Evolutionary conservation across 1,140 invertebrate species (phyloP).

Genomic region (Matsumurasca onukii): DNA sequence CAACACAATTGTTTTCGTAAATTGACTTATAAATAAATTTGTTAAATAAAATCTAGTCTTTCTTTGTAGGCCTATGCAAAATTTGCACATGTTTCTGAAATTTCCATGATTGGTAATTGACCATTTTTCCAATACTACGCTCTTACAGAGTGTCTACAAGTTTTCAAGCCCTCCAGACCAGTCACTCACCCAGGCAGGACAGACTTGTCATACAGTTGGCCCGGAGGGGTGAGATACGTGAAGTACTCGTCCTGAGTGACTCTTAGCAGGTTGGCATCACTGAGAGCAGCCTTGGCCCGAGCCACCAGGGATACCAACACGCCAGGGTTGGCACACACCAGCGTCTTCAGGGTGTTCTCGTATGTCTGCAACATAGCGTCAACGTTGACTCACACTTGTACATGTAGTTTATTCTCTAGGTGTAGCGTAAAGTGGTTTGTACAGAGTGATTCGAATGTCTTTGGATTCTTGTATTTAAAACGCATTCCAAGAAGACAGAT

Average conservation of each 20-base stretch:
- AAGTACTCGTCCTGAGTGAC: constrained; percentile 87
- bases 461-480: neutral
- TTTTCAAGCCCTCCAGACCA: constrained; percentile 18
- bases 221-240: constrained; percentile 85
- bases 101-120: too few relatives aligned
- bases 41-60: neutral
- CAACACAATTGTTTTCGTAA: neutral
- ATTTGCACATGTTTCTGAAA: too few relatives aligned
- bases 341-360: constrained; percentile 64
- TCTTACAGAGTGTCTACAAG: neutral
- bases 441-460: neutral
- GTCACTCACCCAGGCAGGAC: constrained; percentile 73
- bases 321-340: constrained; percentile 64
- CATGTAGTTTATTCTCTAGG: too few relatives aligned
- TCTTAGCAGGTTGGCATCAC: constrained; percentile 65
- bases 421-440: too few relatives aligned
- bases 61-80: neutral
- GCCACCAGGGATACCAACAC: constrained; percentile 58
- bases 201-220: constrained; percentile 88
- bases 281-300: constrained; percentile 61
- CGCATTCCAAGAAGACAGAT: neutral
- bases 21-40: neutral
- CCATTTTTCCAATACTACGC: neutral
- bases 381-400: neutral
- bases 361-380: constrained; percentile 47